A percentile compares a stretch with the other conserved stretches of the same genome.
Evolutionary conservation across 2,888 invertebrate genomes (phyloP).

Genomic region (Andrena bicolor): DNA sequence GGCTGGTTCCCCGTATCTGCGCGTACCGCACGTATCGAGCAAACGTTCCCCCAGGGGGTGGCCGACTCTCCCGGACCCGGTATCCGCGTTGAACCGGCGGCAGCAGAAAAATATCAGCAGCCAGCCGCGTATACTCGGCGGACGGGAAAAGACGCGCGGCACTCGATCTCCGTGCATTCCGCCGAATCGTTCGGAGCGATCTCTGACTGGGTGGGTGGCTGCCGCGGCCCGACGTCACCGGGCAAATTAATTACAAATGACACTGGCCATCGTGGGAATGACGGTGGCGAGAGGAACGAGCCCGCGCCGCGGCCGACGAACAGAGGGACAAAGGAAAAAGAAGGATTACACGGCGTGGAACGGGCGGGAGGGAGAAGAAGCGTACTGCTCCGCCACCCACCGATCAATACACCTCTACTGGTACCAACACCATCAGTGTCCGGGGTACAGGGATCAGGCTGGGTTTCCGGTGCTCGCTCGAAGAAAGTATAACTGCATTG

Average conservation of each 20-base stretch:
- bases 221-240: no score
- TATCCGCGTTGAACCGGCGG: not conserved
- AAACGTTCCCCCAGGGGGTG: slow-evolving; percentile 22
- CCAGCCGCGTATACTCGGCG: not conserved
- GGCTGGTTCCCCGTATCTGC: slow-evolving; percentile 55
- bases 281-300: slow-evolving; percentile 19
- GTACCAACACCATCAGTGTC: slow-evolving; percentile 70
- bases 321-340: slow-evolving; percentile 37
- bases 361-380: slow-evolving; percentile 42
- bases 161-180: no score
- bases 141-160: no score
- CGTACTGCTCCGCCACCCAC: slow-evolving; percentile 76
- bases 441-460: slow-evolving; percentile 42
- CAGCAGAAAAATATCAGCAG: slow-evolving; percentile 35
- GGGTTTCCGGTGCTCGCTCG: slow-evolving; percentile 35
- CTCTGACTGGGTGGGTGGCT: no score
- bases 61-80: not conserved
- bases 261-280: slow-evolving; percentile 27
- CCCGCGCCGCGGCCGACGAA: slow-evolving; percentile 1
- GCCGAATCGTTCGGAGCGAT: not conserved
- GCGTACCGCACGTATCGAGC: slow-evolving; percentile 48
- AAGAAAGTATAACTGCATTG: slow-evolving; percentile 49
- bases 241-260: slow-evolving; percentile 43
- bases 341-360: slow-evolving; percentile 22
- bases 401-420: slow-evolving; percentile 83